Base-by-base conservation (phyloP, 2,797 vertebrate genomes). In the Sardinella longiceps region DNA sequence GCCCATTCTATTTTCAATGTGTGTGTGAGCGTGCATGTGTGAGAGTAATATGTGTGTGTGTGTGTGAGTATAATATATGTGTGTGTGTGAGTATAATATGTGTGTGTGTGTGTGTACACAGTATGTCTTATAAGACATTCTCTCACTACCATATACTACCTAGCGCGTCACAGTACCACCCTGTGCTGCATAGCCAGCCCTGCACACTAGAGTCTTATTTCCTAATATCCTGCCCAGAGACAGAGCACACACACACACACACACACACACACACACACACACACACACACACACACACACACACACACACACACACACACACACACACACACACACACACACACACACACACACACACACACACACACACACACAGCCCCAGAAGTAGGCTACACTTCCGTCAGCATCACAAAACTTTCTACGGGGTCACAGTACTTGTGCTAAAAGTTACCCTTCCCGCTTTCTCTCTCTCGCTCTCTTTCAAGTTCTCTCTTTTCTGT, bases 151-250 rank as follows among this genome's bases (percentile, higher is more conserved):
- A 23, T 56, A 56, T 56, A 56, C 51, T 56, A 4, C 20, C 0
- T 6, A 56, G 4, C 0, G 20, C n/a, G 53, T 56, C 53, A 56
- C 53, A 56, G 53, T 23, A 56, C 53, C 58, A 63, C n/a, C 7
- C 58, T 25, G n/a, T 9, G n/a, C n/a, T 63, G 58, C 58, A 63
- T 28, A 12, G 58, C 58, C 2, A 7, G n/a, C n/a, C 25, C n/a
- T 60, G 28, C 58, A 28, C 20, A 28, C 58, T 28, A 7, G 58
- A 25, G n/a, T 60, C 58, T 11, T 25, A 25, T 28, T 25, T 63
- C 58, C 7, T 63, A 7, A 63, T 63, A 63, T 63, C 58, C 58
- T 63, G 58, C 58, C 58, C 58, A 63, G 58, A 63, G 58, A 63
- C n/a, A 63, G 7, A 4, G 9, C 58, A 63, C 6, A 63, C 58